These are phyloP conservation scores for Cremastobaeus sp. DNA, from an alignment of 2,888 invertebrate species.

Conservation along the genomic window DNA sequence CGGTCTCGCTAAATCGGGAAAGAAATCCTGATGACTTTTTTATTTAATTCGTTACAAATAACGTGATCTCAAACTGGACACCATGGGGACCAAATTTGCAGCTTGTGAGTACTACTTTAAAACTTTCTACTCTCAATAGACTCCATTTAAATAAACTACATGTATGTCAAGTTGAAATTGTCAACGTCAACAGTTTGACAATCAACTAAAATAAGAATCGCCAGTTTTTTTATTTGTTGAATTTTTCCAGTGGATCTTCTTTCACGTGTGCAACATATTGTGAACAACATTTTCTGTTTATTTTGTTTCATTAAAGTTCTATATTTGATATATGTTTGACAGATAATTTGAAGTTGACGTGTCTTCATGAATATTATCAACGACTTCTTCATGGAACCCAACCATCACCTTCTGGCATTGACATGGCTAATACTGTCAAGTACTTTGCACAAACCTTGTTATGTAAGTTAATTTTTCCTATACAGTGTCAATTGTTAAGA, in stretches of 20 bases:
- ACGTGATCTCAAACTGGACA: slow-evolving; percentile 14
- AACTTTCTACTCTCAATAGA: slow-evolving; percentile 21
- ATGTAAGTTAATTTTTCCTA: slow-evolving; percentile 82
- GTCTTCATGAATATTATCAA: slow-evolving; percentile 96
- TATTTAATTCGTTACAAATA: slow-evolving; percentile 11
- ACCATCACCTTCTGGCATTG: slow-evolving; percentile 95
- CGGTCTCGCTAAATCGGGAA: not conserved
- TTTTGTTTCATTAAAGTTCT: too few relatives aligned
- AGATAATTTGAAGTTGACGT: slow-evolving; percentile 99
- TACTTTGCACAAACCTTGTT: slow-evolving; percentile 98
- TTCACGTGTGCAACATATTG: not conserved
- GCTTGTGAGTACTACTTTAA: slow-evolving; percentile 51
- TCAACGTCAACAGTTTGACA: not conserved
- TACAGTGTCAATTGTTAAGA: not conserved
- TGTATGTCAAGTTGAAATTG: slow-evolving; percentile 3
- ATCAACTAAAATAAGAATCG: not conserved
- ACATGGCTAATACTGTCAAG: slow-evolving; percentile 98
- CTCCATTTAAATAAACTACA: slow-evolving; percentile 18
- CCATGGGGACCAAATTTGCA: slow-evolving; percentile 60
- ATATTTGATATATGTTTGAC: too few relatives aligned
- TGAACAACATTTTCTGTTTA: too few relatives aligned
- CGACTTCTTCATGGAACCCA: slow-evolving; percentile 93
- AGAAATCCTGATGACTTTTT: slow-evolving; percentile 22
- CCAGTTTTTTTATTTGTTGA: not conserved
- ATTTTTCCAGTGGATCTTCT: not conserved